Evolutionary conservation across 2,797 vertebrate genomes (phyloP).

Genomic region (Phyllotis vaccarum): DNA sequence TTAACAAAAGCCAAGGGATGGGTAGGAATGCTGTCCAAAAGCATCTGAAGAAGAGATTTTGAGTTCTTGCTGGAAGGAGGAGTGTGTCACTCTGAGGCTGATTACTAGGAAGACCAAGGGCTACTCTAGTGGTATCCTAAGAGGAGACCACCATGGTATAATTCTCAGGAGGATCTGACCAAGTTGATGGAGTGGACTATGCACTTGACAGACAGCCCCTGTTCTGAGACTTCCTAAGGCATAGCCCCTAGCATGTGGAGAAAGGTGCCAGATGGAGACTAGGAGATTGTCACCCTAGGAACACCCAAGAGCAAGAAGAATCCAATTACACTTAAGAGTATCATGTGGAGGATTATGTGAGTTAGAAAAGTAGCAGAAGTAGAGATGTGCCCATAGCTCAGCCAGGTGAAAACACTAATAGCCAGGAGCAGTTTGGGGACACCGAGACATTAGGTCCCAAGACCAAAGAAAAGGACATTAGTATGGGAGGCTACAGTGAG

Average conservation of each 20-base stretch:
- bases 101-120: not conserved
- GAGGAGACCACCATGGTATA: not conserved
- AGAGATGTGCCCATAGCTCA: not conserved
- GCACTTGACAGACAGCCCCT: not conserved
- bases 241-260: not conserved
- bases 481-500: not conserved
- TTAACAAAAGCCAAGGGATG: not conserved
- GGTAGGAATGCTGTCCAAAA: not conserved
- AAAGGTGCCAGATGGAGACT: not conserved
- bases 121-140: not conserved
- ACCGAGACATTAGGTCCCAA: not conserved
- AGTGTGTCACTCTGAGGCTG: not conserved
- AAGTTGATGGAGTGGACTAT: not conserved
- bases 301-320: not conserved
- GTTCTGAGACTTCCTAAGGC: not conserved
- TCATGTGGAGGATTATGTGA: not conserved
- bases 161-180: not conserved
- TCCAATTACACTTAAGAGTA: not conserved
- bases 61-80: not conserved
- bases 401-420: fast-evolving
- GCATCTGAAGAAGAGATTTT: not conserved
- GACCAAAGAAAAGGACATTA: not conserved
- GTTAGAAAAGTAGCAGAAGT: not conserved
- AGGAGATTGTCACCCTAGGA: not conserved
- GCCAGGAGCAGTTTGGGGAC: not conserved